Percentiles rank a stretch among this genome's conserved stretches.
Conservation (phyloP, 37 sponge, comb jelly and placozoan genomes). For the Spongia lamella region DNA sequence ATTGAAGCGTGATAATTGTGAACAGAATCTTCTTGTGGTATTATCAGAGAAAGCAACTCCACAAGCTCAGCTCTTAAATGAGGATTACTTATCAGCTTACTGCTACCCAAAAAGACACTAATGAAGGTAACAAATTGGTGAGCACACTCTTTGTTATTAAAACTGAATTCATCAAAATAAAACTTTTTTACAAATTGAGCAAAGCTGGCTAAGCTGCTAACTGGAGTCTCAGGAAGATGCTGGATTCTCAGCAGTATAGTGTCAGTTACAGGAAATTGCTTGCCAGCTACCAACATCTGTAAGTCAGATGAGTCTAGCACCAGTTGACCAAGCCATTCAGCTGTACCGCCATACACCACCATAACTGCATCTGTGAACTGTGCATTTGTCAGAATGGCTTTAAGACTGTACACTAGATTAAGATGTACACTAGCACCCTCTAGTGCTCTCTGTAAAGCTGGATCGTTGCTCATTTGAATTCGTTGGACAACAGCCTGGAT, state of each 20-base stretch:
- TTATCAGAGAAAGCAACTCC: slow-evolving; percentile 55
- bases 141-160: background rate
- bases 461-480: no score
- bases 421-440: no score
- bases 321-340: slow-evolving; percentile 58
- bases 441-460: no score
- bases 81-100: slow-evolving; percentile 62
- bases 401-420: slow-evolving; percentile 6
- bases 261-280: background rate
- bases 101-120: slow-evolving; percentile 61
- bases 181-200: slow-evolving; percentile 44
- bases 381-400: slow-evolving; percentile 45
- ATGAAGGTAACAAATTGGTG: slow-evolving; percentile 22
- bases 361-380: slow-evolving; percentile 31
- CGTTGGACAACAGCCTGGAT: no score
- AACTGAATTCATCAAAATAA: background rate
- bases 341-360: slow-evolving; percentile 41
- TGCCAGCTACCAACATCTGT: background rate
- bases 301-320: slow-evolving; percentile 5
- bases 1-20: background rate
- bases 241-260: slow-evolving; percentile 24
- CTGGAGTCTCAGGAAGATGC: slow-evolving; percentile 57
- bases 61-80: slow-evolving; percentile 80
- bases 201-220: slow-evolving; percentile 62
- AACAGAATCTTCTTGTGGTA: slow-evolving; percentile 15